A percentile compares a stretch with the other conserved stretches of the same genome.
Conservation (phyloP, 1,140 invertebrate genomes). For the Drosophila ironensis region DNA sequence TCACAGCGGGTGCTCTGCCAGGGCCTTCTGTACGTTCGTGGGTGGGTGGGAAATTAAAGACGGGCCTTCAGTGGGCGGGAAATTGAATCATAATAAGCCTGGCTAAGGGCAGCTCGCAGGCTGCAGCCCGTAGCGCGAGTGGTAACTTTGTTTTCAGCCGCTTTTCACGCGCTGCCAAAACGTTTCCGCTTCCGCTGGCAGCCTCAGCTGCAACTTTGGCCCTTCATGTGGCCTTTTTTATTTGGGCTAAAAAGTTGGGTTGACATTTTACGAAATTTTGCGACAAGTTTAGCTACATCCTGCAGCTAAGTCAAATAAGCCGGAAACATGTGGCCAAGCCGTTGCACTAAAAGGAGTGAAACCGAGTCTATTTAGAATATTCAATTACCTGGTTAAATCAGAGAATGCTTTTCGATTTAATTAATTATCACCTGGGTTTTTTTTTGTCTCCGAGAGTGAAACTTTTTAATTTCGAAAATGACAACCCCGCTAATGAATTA, state of each 20-base stretch:
- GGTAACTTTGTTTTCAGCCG: slow-evolving; percentile 71
- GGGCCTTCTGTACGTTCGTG: background rate
- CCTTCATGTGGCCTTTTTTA: slow-evolving; percentile 11
- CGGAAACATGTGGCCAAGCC: slow-evolving; percentile 46
- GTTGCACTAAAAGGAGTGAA: too few relatives aligned
- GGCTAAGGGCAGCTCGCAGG: slow-evolving; percentile 6
- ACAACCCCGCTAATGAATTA: background rate
- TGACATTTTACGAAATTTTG: slow-evolving; percentile 37
- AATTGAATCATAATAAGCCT: slow-evolving; percentile 54
- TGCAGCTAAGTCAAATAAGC: slow-evolving; percentile 53
- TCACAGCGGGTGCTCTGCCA: slow-evolving; percentile 27
- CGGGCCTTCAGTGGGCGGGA: slow-evolving; percentile 16
- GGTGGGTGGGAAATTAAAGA: slow-evolving; percentile 33
- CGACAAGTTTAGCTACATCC: slow-evolving; percentile 46
- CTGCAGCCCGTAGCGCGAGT: slow-evolving; percentile 24
- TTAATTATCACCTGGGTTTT: too few relatives aligned
- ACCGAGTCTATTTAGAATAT: too few relatives aligned
- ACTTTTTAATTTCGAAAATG: background rate
- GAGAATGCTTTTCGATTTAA: too few relatives aligned
- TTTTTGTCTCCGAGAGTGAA: too few relatives aligned
- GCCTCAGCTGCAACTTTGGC: slow-evolving; percentile 52
- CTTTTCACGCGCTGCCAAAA: slow-evolving; percentile 76
- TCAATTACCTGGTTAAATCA: too few relatives aligned
- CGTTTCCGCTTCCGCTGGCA: slow-evolving; percentile 68
- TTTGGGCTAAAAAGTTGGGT: slow-evolving; percentile 44